Base-by-base conservation (phyloP, 2,113 vertebrate genomes). In the Suricata suricatta region DNA sequence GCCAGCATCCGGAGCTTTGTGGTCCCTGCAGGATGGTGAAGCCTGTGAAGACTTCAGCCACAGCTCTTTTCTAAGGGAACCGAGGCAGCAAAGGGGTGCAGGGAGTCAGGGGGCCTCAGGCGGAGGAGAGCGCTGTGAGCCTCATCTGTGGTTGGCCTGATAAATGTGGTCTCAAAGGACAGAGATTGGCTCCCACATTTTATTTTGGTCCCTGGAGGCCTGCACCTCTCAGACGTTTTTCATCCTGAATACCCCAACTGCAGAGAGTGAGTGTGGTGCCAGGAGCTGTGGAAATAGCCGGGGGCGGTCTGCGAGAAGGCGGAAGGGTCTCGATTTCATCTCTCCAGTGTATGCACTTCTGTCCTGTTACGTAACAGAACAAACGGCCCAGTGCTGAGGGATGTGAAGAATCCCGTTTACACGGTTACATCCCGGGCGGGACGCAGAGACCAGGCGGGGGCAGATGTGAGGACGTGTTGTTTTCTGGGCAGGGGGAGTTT, bases 81-180 rank as follows among this genome's bases (percentile, higher is more conserved):
- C 2, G 10, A 79, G 54, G 19, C 23, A 15, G n/a, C 0, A 13
- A 0, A 41, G 16, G 2, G 0, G 27, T 15, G 25, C 7, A 33
- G 47, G 17, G 81, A 5, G 60, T 1, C 16, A 5, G 1, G 44
- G 33, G 72, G 15, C 35, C 19, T 6, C 1, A 3, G 8, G 8
- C 35, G 1, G 1, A 11, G 27, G 19, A 2, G 66, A 2, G 63
- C 0, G 5, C 4, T 31, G 3, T 38, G 29, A 33, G 52, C 5
- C 7, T 29, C 2, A 0, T 7, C 13, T 9, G 76, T 3, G 74
- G 38, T 31, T 5, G 16, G 41, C 14, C 9, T 29, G 52, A 3
- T 38, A 38, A 21, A 8, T 1, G 16, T 4, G 41, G 29, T 35
- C 31, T 10, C 29, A 10, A 31, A n/a, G 44, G 23, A 10, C 0